Evolutionary conservation across 2,113 vertebrate genomes (phyloP), one percentile per base, ranked within the genome.

Genomic region (Phrynosoma blainvillii): DNA sequence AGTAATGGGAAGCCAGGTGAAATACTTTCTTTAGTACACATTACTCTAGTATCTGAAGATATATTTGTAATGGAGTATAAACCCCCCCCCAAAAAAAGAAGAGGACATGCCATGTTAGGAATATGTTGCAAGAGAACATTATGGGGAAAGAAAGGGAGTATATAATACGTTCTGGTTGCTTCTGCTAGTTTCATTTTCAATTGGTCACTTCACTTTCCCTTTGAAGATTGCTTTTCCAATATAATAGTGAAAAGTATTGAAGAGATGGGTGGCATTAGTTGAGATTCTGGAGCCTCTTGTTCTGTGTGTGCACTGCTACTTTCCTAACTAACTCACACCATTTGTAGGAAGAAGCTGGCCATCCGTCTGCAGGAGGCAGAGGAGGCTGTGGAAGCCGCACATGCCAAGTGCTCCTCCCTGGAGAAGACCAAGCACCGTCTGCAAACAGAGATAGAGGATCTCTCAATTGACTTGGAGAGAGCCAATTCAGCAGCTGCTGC

Each of bases 341-440:
- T 0, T 27, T 74, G 2, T 59, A 99, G 98, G 93, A 99, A 98
- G 95, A 99, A 99, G 96, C 90, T 99, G 96, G 98, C 97, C 62
- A 93, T 95, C 2, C 95, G 98, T 77, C 96, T 99, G 81, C 98
- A 99, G 95, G 98, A 99, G 86, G 97, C 98, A 0, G 98, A 99
- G 94, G 98, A 99, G 92, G 95, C 97, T 0, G 95, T 98, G 32
- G 98, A 98, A 94, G 96, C 97, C 0, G 97, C 98, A 1, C 97
- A 98, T 0, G 98, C 98, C 87, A 99, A 99, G 94, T 98, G 98
- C 82, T 97, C 98, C 0, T 99, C 98, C 0, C 95, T 99, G 92
- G 98, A 99, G 84, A 99, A 99, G 96, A 99, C 98, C 87, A 99
- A 98, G 95, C 98, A 98, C 68, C 96, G 98, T 0, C 97, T 99